Evolutionary conservation across 2,797 vertebrate genomes (phyloP).

Genomic region (Chaetophractus vellerosus): DNA sequence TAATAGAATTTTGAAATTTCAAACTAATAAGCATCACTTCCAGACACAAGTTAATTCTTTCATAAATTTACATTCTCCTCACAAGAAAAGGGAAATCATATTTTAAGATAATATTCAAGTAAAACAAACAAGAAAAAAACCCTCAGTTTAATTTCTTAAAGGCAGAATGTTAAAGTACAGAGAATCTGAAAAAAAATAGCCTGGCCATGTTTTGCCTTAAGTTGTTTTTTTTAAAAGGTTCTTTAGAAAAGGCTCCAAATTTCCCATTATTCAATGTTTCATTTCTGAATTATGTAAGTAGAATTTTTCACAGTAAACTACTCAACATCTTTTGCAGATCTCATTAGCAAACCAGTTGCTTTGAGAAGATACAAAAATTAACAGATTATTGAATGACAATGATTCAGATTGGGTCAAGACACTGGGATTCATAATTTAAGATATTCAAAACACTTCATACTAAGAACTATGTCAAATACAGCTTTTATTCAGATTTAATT

Average conservation of each 20-base stretch:
- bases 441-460: constrained; percentile 19
- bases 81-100: too few relatives aligned
- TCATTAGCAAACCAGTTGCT: constrained; percentile 55
- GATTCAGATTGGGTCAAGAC: constrained; percentile 15
- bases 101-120: constrained; percentile 40
- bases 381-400: constrained; percentile 49
- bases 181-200: constrained; percentile 62
- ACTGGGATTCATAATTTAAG: constrained; percentile 39
- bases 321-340: constrained; percentile 43
- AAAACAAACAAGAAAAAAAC: constrained; percentile 51
- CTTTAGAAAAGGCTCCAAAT: constrained; percentile 51
- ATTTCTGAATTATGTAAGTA: constrained; percentile 61
- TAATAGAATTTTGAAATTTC: constrained; percentile 50
- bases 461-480: background rate
- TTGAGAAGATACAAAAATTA: constrained; percentile 37
- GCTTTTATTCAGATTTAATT: constrained; percentile 52
- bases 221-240: background rate
- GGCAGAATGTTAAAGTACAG: constrained; percentile 10
- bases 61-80: constrained; percentile 59
- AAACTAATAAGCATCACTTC: constrained; percentile 26
- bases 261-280: constrained; percentile 35
- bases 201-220: background rate
- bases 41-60: constrained; percentile 51
- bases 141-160: constrained; percentile 48
- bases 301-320: constrained; percentile 61